A percentile compares a stretch with the other conserved stretches of the same genome.
These are phyloP conservation scores for Drosophila arawakana DNA, from an alignment of 1,140 invertebrate genomes.

Conservation along the genomic window DNA sequence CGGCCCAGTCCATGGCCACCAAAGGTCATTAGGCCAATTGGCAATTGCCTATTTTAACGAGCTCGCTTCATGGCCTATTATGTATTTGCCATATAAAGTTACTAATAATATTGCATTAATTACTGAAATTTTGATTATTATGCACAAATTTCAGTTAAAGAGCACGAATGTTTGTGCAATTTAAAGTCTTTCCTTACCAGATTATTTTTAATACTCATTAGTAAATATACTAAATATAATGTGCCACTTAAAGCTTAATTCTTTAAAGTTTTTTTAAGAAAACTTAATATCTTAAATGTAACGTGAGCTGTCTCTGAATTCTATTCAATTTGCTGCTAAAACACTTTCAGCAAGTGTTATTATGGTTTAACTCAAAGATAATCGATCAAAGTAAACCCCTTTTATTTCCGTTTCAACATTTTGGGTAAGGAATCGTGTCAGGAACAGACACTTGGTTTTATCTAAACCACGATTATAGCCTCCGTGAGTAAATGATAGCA, in stretches of 20 bases:
- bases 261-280: constrained; percentile 5
- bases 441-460: constrained; percentile 16
- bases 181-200: too few relatives aligned
- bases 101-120: not conserved
- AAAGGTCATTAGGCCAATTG: constrained; percentile 44
- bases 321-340: not conserved
- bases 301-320: not conserved
- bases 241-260: too few relatives aligned
- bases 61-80: not conserved
- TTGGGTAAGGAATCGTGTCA: not conserved
- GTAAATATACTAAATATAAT: too few relatives aligned
- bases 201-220: too few relatives aligned
- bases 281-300: not conserved
- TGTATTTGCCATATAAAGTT: not conserved
- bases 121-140: not conserved
- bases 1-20: not conserved
- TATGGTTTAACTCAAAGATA: constrained; percentile 11
- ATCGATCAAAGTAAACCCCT: constrained; percentile 18
- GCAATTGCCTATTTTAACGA: constrained; percentile 32
- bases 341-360: not conserved
- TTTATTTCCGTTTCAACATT: not conserved
- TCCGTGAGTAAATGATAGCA: constrained; percentile 53
- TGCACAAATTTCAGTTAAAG: too few relatives aligned
- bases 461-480: constrained; percentile 34
- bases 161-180: too few relatives aligned